Evolutionary conservation across 2,888 invertebrate genomes (phyloP), one percentile per base, ranked within the genome.

Genomic region (Steinernema scapterisci): DNA sequence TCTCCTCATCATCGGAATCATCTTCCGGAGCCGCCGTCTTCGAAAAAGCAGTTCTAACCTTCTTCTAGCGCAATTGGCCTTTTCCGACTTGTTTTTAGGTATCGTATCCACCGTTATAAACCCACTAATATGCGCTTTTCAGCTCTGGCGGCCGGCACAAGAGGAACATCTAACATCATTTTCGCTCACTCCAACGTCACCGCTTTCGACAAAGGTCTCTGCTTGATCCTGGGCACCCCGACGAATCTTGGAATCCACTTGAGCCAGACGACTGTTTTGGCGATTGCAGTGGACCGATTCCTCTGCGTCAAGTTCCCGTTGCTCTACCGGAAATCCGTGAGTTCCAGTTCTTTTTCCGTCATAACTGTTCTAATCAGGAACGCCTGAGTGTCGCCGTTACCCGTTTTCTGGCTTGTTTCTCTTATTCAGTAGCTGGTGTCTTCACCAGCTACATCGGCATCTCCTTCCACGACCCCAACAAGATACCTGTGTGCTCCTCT

Each of bases 21-120:
- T 63, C 63, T 25, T 63, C 63, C 5, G 63, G 16, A 63, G 63
- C 31, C 27, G 63, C 16, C 27, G 63, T 11, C 63, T 63, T 5
- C 63, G 63, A 16, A 63, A 63, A 25, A 63, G 63, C 38, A 27
- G 27, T 38, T 63, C 63, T 25, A 63, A 63, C 16, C 31, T 63
- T 1, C 63, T 63, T 27, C 31, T 63, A 16, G 63, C 63, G 31
- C 63, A 63, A n/a, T 19, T 63, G 31, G 63, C 31, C 27, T 63
- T 63, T 31, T 13, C 13, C 27, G 63, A n/a, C 63, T 13, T 63
- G 11, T 31, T 63, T 27, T 63, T 63, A 25, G 63, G 63, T 63
- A 63, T 5, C 16, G 21, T 23, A 21, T n/a, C n/a, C n/a, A n/a
- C n/a, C n/a, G n/a, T n/a, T n/a, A n/a, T n/a, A n/a, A 21, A 21